Evolutionary conservation across 1,140 invertebrate species (phyloP).

Genomic region (Dendrolimus punctatus): DNA sequence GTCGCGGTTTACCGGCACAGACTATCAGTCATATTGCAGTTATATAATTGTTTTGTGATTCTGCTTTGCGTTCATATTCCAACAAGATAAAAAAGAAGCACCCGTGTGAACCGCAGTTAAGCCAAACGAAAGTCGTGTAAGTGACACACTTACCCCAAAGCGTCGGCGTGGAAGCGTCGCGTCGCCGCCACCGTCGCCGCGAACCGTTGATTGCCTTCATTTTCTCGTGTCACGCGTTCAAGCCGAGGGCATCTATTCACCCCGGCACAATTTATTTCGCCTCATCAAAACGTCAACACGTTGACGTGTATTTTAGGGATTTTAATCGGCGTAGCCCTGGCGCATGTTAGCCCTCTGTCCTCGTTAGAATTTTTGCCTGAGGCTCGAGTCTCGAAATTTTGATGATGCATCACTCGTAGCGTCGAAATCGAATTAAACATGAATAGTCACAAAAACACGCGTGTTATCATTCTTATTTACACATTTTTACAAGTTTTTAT

Average conservation of each 20-base stretch:
- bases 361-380: no score
- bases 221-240: conserved; percentile 48
- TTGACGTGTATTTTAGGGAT: conserved; percentile 63
- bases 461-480: no score
- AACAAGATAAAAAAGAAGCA: conserved; percentile 6
- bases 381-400: no score
- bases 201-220: conserved; percentile 58
- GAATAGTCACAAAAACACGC: no score
- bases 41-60: no score
- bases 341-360: conserved; percentile 10
- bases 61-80: not conserved
- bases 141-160: conserved; percentile 18
- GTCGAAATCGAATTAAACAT: no score
- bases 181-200: conserved; percentile 18
- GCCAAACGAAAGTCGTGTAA: conserved; percentile 9
- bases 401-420: no score
- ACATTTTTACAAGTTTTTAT: no score
- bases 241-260: conserved; percentile 34
- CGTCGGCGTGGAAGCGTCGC: conserved; percentile 21
- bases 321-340: conserved; percentile 43
- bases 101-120: conserved; percentile 3
- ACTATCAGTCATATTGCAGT: no score
- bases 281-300: conserved; percentile 69
- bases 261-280: conserved; percentile 57
- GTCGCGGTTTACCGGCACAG: no score